These are phyloP conservation scores for Xanthia togata DNA, from an alignment of 2,888 invertebrate species.

Conservation along the genomic window DNA sequence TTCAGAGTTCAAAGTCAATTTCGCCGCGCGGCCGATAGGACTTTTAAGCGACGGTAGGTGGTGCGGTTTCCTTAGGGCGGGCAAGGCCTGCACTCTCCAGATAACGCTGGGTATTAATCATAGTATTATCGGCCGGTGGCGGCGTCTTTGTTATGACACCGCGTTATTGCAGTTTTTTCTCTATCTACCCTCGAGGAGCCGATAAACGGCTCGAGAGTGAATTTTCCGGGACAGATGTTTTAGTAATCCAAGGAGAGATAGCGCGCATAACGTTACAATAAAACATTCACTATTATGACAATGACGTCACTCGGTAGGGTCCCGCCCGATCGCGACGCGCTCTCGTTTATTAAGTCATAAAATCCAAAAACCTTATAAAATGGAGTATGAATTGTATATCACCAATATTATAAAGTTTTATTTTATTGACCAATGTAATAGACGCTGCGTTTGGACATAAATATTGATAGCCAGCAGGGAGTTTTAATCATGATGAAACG, in stretches of 20 bases:
- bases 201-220: conserved; percentile 87
- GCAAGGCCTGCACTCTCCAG: conserved; percentile 88
- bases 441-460: conserved; percentile 8
- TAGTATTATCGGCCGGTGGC: conserved; percentile 89
- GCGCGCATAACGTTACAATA: conserved; percentile 76
- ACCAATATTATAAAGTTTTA: conserved; percentile 44
- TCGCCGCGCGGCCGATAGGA: conserved; percentile 48
- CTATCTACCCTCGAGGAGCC: conserved; percentile 86
- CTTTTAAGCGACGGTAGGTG: conserved; percentile 59
- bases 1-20: conserved; percentile 54
- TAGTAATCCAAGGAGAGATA: conserved; percentile 82
- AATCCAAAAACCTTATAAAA: conserved; percentile 58
- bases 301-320: conserved; percentile 69
- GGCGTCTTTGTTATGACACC: conserved; percentile 90
- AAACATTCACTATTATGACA: conserved; percentile 84
- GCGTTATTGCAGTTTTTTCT: conserved; percentile 90
- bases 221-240: conserved; percentile 90
- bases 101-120: conserved; percentile 90
- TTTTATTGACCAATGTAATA: conserved; percentile 31
- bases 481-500: neutral
- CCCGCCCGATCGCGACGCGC: conserved; percentile 51
- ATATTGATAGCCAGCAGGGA: conserved; percentile 12
- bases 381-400: conserved; percentile 48
- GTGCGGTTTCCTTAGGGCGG: conserved; percentile 77
- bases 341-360: conserved; percentile 62